Base-by-base conservation (phyloP, 2,113 vertebrate species). In the Nesogale talazaci region DNA sequence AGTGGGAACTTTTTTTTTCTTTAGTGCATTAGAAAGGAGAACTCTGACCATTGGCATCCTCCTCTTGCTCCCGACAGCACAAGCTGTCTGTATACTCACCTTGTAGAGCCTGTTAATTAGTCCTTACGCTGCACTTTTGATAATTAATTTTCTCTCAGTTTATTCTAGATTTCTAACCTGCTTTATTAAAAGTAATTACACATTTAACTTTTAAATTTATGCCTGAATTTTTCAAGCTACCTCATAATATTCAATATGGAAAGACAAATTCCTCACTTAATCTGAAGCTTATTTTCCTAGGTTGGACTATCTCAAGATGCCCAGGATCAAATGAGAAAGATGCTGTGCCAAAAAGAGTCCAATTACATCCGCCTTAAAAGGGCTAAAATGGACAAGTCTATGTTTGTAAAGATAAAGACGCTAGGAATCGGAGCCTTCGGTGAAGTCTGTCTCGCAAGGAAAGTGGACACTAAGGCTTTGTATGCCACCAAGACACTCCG, bases 401-500 rank as follows among this genome's bases (percentile, higher is more conserved):
- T 99, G 99, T 99, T 99, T 97, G 99, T 99, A 79, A 99, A 99
- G 95, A 99, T 99, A 98, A 99, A 99, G 97, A 99, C 99, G 22
- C 97, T 99, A 29, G 99, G 99, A 95, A 98, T 99, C 27, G 99
- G 99, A 27, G 99, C 99, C 0, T 99, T 99, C 83, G 99, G 99
- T 22, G 99, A 99, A 98, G 99, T 99, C 76, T 99, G 99, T 95
- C 95, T 99, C 95, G 99, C 99, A 88, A 98, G 98, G 86, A 99
- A 99, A 96, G 99, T 99, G 94, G 99, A 99, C 97, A 99, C 99
- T 0, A 99, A 98, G 31, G 98, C 99, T 1, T 98, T 99, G n/a
- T 99, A 99, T 91, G 99, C 99, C 95, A 99, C 99, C 98, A 99
- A 99, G 97, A 99, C 99, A 8, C 98, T 99, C n/a, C 98, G 99